Evolutionary conservation across 1,140 invertebrate genomes (phyloP), one percentile per base, ranked within the genome.

Genomic region (Battus philenor): DNA sequence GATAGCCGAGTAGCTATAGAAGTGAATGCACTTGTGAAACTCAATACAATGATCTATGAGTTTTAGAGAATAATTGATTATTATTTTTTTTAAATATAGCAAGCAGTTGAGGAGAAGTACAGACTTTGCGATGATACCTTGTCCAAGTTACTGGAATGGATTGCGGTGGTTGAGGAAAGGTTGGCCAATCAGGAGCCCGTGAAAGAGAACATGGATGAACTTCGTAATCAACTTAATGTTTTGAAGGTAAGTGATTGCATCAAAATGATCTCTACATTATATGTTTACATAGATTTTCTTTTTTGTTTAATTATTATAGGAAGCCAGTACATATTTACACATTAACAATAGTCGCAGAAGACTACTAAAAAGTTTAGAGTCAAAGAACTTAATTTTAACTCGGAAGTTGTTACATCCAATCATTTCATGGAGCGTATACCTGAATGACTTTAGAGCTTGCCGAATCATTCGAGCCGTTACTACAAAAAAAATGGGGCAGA

Each of bases 81-180:
- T 16, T 44, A 34, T 36, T 36, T 46, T 72, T 84, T 66, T 38
- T 56, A 72, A 82, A 54, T 86, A 30, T 89, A 97, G 96, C 94
- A 96, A 94, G 95, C 95, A 62, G 93, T 97, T 55, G 93, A 97
- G 84, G 96, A 97, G 71, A 96, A 97, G 75, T 98, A 97, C 89
- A 94, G 92, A 81, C 89, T 94, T 63, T 98, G 92, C 86, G 94
- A 94, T 78, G 94, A 96, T 67, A 93, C 91, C 30, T 86, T 97
- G 26, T 91, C 90, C 22, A 94, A 95, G 76, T 88, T 98, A 26
- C 86, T 97, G 38, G 91, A 95, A 80, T 97, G 95, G 94, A 91
- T 98, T 44, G 89, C 90, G 4, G 92, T 94, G 51, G 87, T 98
- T 3, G 96, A 98, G 86, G 91, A 94, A 50, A 91, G 93, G 69